Conservation (phyloP, 1,140 invertebrate genomes). For the Macrocentrus cingulum region DNA sequence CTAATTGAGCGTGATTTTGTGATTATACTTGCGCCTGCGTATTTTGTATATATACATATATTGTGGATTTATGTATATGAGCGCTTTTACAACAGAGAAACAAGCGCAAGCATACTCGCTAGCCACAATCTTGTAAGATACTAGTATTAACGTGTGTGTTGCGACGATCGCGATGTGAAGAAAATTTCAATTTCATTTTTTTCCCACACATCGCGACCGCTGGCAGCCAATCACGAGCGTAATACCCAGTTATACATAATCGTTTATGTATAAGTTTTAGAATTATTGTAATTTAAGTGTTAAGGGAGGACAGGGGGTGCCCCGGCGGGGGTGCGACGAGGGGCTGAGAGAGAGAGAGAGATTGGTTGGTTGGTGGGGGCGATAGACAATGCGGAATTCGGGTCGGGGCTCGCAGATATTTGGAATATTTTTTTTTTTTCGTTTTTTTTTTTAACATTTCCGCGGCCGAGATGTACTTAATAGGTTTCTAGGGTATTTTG, state of each 20-base stretch:
- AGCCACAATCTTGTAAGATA: constrained; percentile 29
- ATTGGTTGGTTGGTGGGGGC: background rate
- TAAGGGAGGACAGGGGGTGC: constrained; percentile 18
- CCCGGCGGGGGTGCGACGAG: too few species aligned
- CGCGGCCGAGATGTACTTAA: too few species aligned
- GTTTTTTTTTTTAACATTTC: constrained; percentile 6
- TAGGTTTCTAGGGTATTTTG: too few species aligned
- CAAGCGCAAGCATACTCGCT: constrained; percentile 6
- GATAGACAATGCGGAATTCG: constrained; percentile 1
- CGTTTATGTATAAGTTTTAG: constrained; percentile 43
- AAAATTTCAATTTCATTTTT: background rate
- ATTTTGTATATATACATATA: constrained; percentile 34
- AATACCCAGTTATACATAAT: constrained; percentile 38
- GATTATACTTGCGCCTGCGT: constrained; percentile 27
- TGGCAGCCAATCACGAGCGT: constrained; percentile 9
- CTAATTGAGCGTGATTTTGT: constrained; percentile 21
- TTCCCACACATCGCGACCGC: background rate
- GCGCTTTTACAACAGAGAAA: too few species aligned
- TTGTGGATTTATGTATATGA: constrained; percentile 35
- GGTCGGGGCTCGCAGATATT: constrained; percentile 27
- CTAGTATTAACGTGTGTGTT: too few species aligned
- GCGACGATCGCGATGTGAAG: too few species aligned
- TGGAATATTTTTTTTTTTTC: background rate
- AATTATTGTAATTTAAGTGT: constrained; percentile 34
- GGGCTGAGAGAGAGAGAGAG: background rate